A percentile compares a stretch with the other conserved stretches of the same genome.
These are phyloP conservation scores for Lasaia peninsularis DNA, from an alignment of 1,140 invertebrate genomes.

Conservation along the genomic window DNA sequence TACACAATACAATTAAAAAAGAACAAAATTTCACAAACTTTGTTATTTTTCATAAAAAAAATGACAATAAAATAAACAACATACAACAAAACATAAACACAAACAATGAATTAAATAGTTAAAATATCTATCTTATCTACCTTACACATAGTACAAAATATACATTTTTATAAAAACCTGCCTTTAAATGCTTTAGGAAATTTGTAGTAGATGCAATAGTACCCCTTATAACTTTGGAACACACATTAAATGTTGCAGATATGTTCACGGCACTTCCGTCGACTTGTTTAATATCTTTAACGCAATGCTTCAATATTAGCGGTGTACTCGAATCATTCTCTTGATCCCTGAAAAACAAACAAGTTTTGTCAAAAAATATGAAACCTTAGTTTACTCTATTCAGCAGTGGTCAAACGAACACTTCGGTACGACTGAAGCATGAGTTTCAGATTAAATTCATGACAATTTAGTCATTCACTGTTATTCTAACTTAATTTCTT, in stretches of 20 bases:
- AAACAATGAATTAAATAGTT: no score
- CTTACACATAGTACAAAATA: no score
- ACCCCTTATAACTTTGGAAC: slow-evolving; percentile 26
- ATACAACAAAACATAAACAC: no score
- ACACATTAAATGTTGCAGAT: slow-evolving; percentile 24
- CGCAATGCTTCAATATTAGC: slow-evolving; percentile 24
- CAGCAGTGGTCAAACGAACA: slow-evolving; percentile 5
- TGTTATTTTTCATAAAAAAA: no score
- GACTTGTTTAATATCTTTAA: slow-evolving; percentile 25
- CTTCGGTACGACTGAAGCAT: slow-evolving; percentile 6
- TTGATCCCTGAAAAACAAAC: slow-evolving; percentile 22
- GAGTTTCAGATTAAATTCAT: slow-evolving; percentile 5
- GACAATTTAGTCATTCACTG: slow-evolving; percentile 5
- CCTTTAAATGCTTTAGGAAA: slow-evolving; percentile 29
- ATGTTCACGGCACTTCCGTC: slow-evolving; percentile 22
- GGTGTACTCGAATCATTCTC: slow-evolving; percentile 20
- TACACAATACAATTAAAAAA: not conserved
- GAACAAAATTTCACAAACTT: no score
- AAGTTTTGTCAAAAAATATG: slow-evolving; percentile 20
- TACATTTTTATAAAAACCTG: slow-evolving; percentile 22
- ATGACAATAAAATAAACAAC: no score
- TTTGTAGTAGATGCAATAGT: slow-evolving; percentile 24
- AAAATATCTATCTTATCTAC: no score
- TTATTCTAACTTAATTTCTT: slow-evolving; percentile 8
- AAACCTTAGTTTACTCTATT: slow-evolving; percentile 14